These are phyloP conservation scores for Engraulis encrasicolus DNA, from an alignment of 2,113 vertebrate genomes.

Conservation along the genomic window DNA sequence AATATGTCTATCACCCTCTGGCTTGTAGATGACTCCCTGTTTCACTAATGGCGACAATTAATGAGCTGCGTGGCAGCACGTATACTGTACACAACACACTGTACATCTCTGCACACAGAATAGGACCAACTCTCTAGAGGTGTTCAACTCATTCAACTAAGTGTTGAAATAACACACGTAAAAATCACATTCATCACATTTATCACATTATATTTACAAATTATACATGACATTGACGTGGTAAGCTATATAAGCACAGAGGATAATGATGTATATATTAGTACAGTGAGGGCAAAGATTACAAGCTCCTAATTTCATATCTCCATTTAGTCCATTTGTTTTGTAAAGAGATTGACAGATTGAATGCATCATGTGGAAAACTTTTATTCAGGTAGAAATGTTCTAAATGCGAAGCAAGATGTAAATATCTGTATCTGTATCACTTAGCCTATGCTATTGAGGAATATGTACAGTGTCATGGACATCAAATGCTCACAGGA, in stretches of 20 bases:
- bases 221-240: no score
- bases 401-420: neutral
- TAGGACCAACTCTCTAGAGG: no score
- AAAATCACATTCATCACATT: no score
- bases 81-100: no score
- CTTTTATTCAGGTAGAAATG: neutral
- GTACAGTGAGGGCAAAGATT: neutral
- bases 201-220: no score
- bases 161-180: no score
- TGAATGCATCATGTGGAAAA: neutral
- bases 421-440: neutral
- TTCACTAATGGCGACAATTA: neutral
- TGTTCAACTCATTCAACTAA: no score
- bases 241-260: no score
- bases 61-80: no score
- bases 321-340: neutral
- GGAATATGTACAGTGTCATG: neutral
- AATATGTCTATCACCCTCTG: neutral
- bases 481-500: neutral
- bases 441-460: neutral
- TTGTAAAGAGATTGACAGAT: neutral
- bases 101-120: no score
- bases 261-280: no score
- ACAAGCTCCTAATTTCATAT: neutral
- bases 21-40: neutral